A percentile compares a stretch with the other conserved stretches of the same genome.
These are phyloP conservation scores for Teleiodes luculella DNA, from an alignment of 2,888 invertebrate genomes.

Conservation along the genomic window DNA sequence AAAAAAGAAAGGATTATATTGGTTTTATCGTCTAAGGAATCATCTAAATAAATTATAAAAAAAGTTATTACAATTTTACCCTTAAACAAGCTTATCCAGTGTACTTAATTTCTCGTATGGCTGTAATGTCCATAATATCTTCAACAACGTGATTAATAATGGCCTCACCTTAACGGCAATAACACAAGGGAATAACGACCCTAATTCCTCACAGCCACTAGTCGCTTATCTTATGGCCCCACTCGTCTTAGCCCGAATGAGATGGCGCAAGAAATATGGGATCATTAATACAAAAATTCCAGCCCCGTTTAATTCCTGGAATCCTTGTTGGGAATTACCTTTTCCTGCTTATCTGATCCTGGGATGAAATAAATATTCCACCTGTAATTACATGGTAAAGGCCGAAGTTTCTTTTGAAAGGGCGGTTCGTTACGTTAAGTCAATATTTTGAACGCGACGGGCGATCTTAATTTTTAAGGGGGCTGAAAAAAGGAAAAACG, in stretches of 20 bases:
- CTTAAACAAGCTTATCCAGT: too few species aligned
- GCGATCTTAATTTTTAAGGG: neutral
- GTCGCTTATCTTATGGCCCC: conserved; percentile 19
- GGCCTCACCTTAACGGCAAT: too few species aligned
- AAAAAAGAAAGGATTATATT: too few species aligned
- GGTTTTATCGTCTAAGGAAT: too few species aligned
- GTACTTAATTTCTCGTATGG: too few species aligned
- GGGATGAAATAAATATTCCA: conserved; percentile 10
- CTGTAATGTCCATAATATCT: too few species aligned
- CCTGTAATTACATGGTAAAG: neutral
- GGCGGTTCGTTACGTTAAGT: neutral
- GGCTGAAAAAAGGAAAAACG: neutral
- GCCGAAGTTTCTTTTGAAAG: neutral
- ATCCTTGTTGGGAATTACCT: conserved; percentile 21
- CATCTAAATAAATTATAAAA: too few species aligned
- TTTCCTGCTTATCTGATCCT: conserved; percentile 9
- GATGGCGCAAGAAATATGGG: conserved; percentile 55
- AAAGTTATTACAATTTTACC: neutral
- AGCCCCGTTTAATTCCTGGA: conserved; percentile 33
- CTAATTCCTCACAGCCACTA: neutral
- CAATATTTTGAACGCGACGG: neutral
- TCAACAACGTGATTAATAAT: too few species aligned
- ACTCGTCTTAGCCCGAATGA: conserved; percentile 37
- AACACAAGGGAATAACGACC: too few species aligned
- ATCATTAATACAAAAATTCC: conserved; percentile 55